Evolutionary conservation across 2,888 invertebrate species (phyloP), one percentile per base, ranked within the genome.

Genomic region (Cyrtodaria siliqua): DNA sequence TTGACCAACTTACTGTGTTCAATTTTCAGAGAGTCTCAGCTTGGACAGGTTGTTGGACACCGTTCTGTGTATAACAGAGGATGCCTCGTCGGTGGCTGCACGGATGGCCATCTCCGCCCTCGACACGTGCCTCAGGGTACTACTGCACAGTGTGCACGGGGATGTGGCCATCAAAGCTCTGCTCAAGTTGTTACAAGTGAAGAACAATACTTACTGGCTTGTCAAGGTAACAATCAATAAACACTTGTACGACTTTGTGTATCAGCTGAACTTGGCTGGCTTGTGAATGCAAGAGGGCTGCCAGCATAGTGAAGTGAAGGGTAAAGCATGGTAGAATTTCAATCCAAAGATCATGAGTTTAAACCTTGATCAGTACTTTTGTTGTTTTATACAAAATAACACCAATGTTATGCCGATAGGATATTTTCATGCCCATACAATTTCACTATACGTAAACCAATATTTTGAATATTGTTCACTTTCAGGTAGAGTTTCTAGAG

Each of bases 191-290:
- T 94, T 96, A 12, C 92, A 93, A 27, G 94, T 96, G 1, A 95
- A 95, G 67, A 93, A 94, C 49, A 97, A 97, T 92, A 95, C 96
- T 0, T 97, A 97, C 92, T 97, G 97, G 96, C 94, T 97, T 59
- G 96, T 97, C 55, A 96, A 96, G 94, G 96, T 97, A 83, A n/a
- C n/a, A n/a, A n/a, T n/a, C n/a, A n/a, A n/a, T n/a, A n/a, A n/a
- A n/a, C n/a, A n/a, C n/a, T n/a, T n/a, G n/a, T n/a, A n/a, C n/a
- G n/a, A n/a, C n/a, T n/a, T n/a, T n/a, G n/a, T n/a, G n/a, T n/a
- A n/a, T n/a, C n/a, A n/a, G n/a, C n/a, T n/a, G n/a, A n/a, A n/a
- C n/a, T n/a, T n/a, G n/a, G n/a, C n/a, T n/a, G n/a, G n/a, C n/a
- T n/a, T n/a, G n/a, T n/a, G n/a, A n/a, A n/a, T n/a, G n/a, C n/a